Percentiles rank a stretch among this genome's conserved stretches.
Conservation (phyloP, 2,113 vertebrate species). For the Corydoras sp. region DNA sequence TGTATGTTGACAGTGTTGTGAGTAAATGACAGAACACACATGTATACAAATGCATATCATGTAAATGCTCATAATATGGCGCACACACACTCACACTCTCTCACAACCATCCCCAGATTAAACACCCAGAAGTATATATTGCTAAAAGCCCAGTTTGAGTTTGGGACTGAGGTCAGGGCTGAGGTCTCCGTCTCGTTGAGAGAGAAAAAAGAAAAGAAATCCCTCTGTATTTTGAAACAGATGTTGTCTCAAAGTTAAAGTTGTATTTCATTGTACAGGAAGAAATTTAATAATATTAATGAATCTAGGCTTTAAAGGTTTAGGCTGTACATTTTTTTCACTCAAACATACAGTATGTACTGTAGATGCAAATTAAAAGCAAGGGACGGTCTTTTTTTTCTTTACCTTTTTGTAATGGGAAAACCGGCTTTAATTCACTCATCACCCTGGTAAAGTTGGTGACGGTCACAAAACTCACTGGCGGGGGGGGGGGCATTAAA, state of each 20-base stretch:
- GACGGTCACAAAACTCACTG: neutral
- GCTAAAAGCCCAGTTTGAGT: slow-evolving; percentile 74
- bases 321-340: slow-evolving; percentile 83
- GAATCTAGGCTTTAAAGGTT: slow-evolving; percentile 71
- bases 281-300: slow-evolving; percentile 61
- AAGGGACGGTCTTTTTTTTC: slow-evolving; percentile 38
- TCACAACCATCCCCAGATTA: neutral
- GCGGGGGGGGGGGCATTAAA: neutral
- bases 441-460: slow-evolving; percentile 1
- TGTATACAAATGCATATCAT: slow-evolving; percentile 31
- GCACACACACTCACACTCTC: slow-evolving; percentile 24
- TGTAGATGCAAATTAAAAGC: slow-evolving; percentile 50
- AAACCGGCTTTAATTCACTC: slow-evolving; percentile 22
- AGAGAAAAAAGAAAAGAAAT: slow-evolving; percentile 46
- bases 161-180: slow-evolving; percentile 48
- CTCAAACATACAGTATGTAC: slow-evolving; percentile 75
- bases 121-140: slow-evolving; percentile 60
- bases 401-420: slow-evolving; percentile 15
- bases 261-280: slow-evolving; percentile 76
- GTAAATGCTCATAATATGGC: neutral
- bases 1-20: slow-evolving; percentile 99
- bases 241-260: slow-evolving; percentile 58
- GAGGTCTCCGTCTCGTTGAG: slow-evolving; percentile 45
- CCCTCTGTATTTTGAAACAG: slow-evolving; percentile 68
- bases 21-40: slow-evolving; percentile 83